Percentiles rank a stretch among this genome's conserved stretches.
phyloP scores from a whole-genome alignment of 1,140 invertebrate species.

The Ylistrum balloti region DNA sequence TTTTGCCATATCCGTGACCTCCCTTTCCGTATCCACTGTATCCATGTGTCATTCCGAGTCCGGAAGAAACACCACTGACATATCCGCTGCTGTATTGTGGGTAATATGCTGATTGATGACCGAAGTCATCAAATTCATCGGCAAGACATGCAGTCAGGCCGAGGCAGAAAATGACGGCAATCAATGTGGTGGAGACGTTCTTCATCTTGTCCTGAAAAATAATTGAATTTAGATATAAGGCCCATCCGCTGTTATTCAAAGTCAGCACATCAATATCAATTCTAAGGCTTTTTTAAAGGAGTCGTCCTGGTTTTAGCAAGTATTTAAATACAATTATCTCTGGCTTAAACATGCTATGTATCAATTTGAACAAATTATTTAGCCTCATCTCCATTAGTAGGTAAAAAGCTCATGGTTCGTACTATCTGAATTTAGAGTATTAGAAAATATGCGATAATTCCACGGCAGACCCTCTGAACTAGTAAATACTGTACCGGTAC shows the following conservation, averaged over 20 bases:
- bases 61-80: background rate
- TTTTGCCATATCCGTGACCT: background rate
- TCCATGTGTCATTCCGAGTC: background rate
- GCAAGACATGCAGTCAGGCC: background rate
- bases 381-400: too few species aligned
- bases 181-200: background rate
- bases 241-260: too few species aligned
- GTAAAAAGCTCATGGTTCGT: too few species aligned
- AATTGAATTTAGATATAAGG: background rate
- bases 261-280: too few species aligned
- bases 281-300: too few species aligned
- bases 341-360: too few species aligned
- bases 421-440: too few species aligned
- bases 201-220: conserved; percentile 27
- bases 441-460: too few species aligned
- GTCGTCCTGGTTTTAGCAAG: too few species aligned
- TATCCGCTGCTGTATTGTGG: conserved; percentile 24
- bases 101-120: background rate
- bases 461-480: too few species aligned
- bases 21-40: conserved; percentile 7
- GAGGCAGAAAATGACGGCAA: conserved; percentile 21
- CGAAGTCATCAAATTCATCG: background rate
- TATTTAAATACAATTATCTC: too few species aligned
- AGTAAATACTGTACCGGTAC: background rate
- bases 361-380: too few species aligned